These are phyloP conservation scores for Thalassoma bifasciatum DNA, from an alignment of 2,113 vertebrate species.

Conservation along the genomic window DNA sequence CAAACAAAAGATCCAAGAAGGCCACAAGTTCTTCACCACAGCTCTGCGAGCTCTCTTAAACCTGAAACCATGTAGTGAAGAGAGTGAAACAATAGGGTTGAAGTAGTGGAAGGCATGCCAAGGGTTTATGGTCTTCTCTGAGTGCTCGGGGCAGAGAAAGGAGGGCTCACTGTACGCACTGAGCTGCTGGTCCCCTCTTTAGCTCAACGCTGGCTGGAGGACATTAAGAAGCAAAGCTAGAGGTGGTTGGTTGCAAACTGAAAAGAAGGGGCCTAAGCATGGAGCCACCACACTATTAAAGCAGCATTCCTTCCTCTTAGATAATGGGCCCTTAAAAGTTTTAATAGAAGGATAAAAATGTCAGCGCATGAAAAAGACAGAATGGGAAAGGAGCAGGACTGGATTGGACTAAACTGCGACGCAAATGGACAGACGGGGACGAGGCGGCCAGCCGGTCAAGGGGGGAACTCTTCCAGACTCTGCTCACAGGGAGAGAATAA, in stretches of 20 bases:
- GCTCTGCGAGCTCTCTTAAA: conserved; percentile 52
- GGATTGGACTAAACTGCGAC: conserved; percentile 55
- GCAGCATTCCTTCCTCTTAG: conserved; percentile 82
- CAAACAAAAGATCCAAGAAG: conserved; percentile 67
- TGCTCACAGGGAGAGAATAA: conserved; percentile 31
- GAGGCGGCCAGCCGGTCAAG: conserved; percentile 55
- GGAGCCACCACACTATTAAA: conserved; percentile 81
- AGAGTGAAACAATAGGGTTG: conserved; percentile 65
- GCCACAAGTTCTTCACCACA: conserved; percentile 45
- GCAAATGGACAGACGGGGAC: conserved; percentile 64
- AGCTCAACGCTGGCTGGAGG: conserved; percentile 42
- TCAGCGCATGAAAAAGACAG: conserved; percentile 78
- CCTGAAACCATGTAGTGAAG: conserved; percentile 59
- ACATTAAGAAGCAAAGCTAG: conserved; percentile 60
- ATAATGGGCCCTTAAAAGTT: conserved; percentile 84
- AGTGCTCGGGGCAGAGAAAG: conserved; percentile 61
- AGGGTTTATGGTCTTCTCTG: conserved; percentile 75
- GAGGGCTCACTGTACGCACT: conserved; percentile 48
- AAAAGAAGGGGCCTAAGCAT: conserved; percentile 75
- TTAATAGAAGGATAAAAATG: conserved; percentile 85
- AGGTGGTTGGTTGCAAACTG: conserved; percentile 65
- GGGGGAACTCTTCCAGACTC: conserved; percentile 45
- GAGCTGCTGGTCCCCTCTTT: conserved; percentile 54
- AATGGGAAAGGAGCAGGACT: conserved; percentile 61
- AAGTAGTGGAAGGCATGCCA: conserved; percentile 73